A percentile compares a stretch with the other conserved stretches of the same genome.
Evolutionary conservation across 2,888 invertebrate species (phyloP).

Genomic region (Frankliniella fusca): DNA sequence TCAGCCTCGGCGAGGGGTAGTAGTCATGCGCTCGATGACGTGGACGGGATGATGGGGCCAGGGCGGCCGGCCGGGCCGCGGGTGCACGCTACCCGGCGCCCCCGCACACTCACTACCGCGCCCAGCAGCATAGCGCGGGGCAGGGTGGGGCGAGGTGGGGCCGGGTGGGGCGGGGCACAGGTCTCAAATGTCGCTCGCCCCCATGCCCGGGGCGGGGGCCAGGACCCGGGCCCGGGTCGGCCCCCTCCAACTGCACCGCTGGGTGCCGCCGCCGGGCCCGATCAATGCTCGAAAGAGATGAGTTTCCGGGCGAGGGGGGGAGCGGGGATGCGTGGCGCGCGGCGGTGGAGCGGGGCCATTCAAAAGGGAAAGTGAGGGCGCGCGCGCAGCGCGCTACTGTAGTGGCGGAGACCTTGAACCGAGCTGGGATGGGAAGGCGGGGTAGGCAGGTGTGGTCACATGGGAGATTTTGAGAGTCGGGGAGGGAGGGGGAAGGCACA

Average conservation of each 20-base stretch:
- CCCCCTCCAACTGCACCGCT: too few species aligned
- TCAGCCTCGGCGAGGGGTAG: too few species aligned
- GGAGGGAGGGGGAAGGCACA: too few species aligned
- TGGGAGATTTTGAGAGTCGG: too few species aligned
- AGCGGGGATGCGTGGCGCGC: background rate
- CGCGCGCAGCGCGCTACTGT: background rate
- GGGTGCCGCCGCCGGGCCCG: background rate
- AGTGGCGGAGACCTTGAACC: background rate
- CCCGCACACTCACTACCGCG: too few species aligned
- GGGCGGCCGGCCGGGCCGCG: too few species aligned
- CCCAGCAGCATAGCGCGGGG: background rate
- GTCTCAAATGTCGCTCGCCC: background rate
- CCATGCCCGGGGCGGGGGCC: too few species aligned
- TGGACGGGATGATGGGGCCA: too few species aligned
- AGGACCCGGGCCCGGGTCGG: too few species aligned
- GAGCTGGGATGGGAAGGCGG: background rate
- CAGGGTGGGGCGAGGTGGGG: background rate
- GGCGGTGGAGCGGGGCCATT: background rate
- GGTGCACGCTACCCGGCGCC: too few species aligned
- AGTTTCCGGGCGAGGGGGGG: conserved; percentile 7
- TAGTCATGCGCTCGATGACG: too few species aligned
- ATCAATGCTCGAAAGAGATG: conserved; percentile 6
- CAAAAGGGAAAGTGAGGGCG: background rate
- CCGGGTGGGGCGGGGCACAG: background rate
- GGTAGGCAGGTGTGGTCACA: too few species aligned